These are phyloP conservation scores for Scaptodrosophila lebanonensis DNA, from an alignment of 1,140 invertebrate species.

Conservation along the genomic window DNA sequence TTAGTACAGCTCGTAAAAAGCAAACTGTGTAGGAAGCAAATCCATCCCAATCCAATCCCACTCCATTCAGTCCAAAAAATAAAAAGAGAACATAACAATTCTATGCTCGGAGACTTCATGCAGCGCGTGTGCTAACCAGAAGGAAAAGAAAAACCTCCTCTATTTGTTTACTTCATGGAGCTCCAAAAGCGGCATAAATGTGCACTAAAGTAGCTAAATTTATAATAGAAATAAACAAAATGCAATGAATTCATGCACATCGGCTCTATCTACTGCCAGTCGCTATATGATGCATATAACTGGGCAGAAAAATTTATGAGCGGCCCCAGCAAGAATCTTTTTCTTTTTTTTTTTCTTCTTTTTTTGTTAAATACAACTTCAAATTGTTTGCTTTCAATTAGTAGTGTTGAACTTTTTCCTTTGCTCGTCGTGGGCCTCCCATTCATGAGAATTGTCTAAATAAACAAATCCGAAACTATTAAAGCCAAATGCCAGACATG, in stretches of 20 bases:
- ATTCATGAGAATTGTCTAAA: slow-evolving; percentile 61
- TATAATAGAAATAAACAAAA: slow-evolving; percentile 70
- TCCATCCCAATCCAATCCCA: too few species aligned
- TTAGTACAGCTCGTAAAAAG: slow-evolving; percentile 55
- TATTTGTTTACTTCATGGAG: slow-evolving; percentile 50
- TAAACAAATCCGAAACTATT: slow-evolving; percentile 49
- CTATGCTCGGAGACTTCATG: slow-evolving; percentile 2
- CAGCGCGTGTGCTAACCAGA: background rate
- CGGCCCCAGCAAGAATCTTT: slow-evolving; percentile 16
- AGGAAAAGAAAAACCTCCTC: background rate
- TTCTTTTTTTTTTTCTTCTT: too few species aligned
- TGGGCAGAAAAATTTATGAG: slow-evolving; percentile 50
- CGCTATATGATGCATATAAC: slow-evolving; percentile 58
- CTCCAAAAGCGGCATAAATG: slow-evolving; percentile 26
- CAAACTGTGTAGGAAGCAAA: slow-evolving; percentile 15
- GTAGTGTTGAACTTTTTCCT: slow-evolving; percentile 56
- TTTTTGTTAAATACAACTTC: slow-evolving; percentile 45
- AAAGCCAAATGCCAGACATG: slow-evolving; percentile 24
- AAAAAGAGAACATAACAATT: slow-evolving; percentile 17
- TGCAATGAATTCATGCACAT: slow-evolving; percentile 12
- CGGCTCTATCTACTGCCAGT: slow-evolving; percentile 29
- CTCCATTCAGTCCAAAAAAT: slow-evolving; percentile 6
- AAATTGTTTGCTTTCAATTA: slow-evolving; percentile 70
- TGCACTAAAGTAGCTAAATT: slow-evolving; percentile 74
- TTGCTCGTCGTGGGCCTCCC: slow-evolving; percentile 5